Evolutionary conservation across 1,140 invertebrate species (phyloP).

Genomic region (Micrasema minimum): DNA sequence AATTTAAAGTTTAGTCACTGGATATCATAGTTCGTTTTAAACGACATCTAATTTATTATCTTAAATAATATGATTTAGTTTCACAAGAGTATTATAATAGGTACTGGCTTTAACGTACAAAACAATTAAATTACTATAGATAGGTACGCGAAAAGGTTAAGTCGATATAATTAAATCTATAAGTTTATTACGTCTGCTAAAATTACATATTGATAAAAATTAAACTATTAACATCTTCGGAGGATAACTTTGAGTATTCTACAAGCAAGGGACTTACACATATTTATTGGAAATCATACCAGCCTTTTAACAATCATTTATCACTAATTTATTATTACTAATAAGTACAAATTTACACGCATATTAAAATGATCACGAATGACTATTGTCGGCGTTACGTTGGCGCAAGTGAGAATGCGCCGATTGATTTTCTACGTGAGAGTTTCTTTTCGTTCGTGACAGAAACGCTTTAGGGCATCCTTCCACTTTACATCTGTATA

Average conservation of each 20-base stretch:
- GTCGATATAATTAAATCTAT: too few relatives aligned
- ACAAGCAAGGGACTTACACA: too few relatives aligned
- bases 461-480: slow-evolving; percentile 80
- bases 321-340: slow-evolving; percentile 10
- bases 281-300: slow-evolving; percentile 24
- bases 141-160: slow-evolving; percentile 1
- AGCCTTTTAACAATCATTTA: slow-evolving; percentile 37
- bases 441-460: slow-evolving; percentile 75
- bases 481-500: slow-evolving; percentile 74
- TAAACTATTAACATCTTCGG: too few relatives aligned
- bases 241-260: too few relatives aligned
- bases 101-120: slow-evolving; percentile 47
- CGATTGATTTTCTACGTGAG: slow-evolving; percentile 71
- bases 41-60: slow-evolving; percentile 42
- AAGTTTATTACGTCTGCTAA: too few relatives aligned
- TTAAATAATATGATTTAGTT: slow-evolving; percentile 2
- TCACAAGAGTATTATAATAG: slow-evolving; percentile 49
- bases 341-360: slow-evolving; percentile 21
- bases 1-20: slow-evolving; percentile 39
- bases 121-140: slow-evolving; percentile 7
- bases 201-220: too few relatives aligned
- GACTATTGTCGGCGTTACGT: slow-evolving; percentile 42
- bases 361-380: slow-evolving; percentile 47
- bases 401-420: slow-evolving; percentile 59
- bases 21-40: slow-evolving; percentile 43